Base-by-base conservation (phyloP, 2,888 invertebrate species). In the Graphium colonna region DNA sequence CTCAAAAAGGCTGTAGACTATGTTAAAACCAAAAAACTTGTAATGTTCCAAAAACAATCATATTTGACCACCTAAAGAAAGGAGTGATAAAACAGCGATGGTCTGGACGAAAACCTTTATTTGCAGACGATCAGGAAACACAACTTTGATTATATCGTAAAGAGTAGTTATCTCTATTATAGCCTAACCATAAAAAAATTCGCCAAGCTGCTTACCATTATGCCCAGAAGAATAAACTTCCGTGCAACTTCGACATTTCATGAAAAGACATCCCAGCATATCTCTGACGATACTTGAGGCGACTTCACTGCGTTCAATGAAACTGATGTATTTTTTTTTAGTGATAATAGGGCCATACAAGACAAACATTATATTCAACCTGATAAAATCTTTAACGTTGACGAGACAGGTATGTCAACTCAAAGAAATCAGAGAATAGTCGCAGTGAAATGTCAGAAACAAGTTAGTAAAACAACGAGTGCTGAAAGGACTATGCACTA, bases 401-500 rank as follows among this genome's bases (percentile, higher is more conserved):
- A 69, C 45, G 65, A 67, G 49, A 66, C 65, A 16, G 63, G 65
- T 33, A 60, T 65, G 21, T 58, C 62, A 39, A 69, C 43, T 15
- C 64, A 68, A 56, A 60, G 56, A 55, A 64, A 63, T 60, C 42
- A 40, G 12, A 62, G 48, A 55, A 61, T 64, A 26, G 44, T 67
- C 51, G 66, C 68, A 46, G 33, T 57, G 55, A 68, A 68, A 67
- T 68, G 73, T 54, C 59, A 64, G 60, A 65, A 70, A 59, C 69
- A 71, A 59, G 65, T 76, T 12, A 71, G 70, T 13, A 62, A 59
- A 51, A 60, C 64, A 51, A 72, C 75, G 42, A 73, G 69, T 59
- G 65, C 53, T 54, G 73, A 66, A 65, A 57, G 63, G 58, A 65
- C n/a, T n/a, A n/a, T n/a, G 61, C 44, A 43, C 60, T 31, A 63